phyloP scores from a whole-genome alignment of 2,888 invertebrate genomes.

The Apotomis turbidana region DNA sequence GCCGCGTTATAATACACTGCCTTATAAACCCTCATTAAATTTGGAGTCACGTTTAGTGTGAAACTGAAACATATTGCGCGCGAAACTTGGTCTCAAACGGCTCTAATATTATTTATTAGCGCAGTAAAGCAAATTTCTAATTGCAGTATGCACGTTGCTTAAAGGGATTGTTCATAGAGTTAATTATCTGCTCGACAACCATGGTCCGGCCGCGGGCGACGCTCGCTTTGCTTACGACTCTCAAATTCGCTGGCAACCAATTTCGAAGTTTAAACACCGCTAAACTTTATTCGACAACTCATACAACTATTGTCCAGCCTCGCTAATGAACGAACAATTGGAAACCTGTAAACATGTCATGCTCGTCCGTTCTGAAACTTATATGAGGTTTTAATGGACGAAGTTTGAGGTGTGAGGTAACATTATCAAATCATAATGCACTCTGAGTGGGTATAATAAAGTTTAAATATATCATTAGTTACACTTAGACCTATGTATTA shows the following conservation, averaged over 20 bases:
- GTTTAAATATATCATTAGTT: background rate
- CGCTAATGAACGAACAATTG: slow-evolving; percentile 62
- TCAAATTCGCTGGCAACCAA: slow-evolving; percentile 78
- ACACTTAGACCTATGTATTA: background rate
- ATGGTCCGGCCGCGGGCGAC: slow-evolving; percentile 65
- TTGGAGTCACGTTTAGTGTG: slow-evolving; percentile 34
- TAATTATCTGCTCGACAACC: slow-evolving; percentile 73
- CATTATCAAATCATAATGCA: background rate
- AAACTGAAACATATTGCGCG: slow-evolving; percentile 41
- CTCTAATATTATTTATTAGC: slow-evolving; percentile 69
- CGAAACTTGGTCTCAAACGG: slow-evolving; percentile 47
- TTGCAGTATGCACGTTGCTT: slow-evolving; percentile 61
- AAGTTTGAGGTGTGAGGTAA: slow-evolving; percentile 12
- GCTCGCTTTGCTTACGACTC: slow-evolving; percentile 52
- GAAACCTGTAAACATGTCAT: slow-evolving; percentile 47
- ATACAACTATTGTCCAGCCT: slow-evolving; percentile 74
- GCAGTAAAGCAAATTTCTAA: slow-evolving; percentile 72
- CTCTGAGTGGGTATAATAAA: background rate
- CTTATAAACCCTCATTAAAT: slow-evolving; percentile 41
- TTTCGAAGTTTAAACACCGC: slow-evolving; percentile 75
- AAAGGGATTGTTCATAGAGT: slow-evolving; percentile 76
- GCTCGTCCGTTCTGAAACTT: slow-evolving; percentile 19
- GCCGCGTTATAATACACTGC: slow-evolving; percentile 47
- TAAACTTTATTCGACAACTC: slow-evolving; percentile 79
- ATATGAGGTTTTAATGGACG: slow-evolving; percentile 8